phyloP scores from a whole-genome alignment of 92 coral and sea anemone genomes.

The Phenganax subtilis region DNA sequence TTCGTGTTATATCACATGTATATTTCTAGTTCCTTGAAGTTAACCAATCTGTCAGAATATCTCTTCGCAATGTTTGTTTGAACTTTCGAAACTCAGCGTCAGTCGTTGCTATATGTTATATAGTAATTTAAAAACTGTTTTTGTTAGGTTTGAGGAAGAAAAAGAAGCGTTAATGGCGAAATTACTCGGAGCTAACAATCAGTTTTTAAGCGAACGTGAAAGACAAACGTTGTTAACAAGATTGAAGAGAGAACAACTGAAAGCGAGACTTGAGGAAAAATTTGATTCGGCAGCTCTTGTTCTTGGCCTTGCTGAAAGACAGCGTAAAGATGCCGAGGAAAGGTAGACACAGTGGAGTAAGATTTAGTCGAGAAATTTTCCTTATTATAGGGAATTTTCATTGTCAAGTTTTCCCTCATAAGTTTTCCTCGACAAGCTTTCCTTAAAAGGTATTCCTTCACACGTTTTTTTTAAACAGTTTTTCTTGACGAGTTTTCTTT shows the following conservation, averaged over 20 bases:
- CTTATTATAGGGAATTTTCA: too few species aligned
- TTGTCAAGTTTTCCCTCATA: too few species aligned
- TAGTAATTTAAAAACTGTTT: not conserved
- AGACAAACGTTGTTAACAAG: constrained; percentile 92
- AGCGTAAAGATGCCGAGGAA: constrained; percentile 79
- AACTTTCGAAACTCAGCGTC: too few species aligned
- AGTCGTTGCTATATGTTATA: not conserved
- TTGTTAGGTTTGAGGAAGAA: constrained; percentile 79
- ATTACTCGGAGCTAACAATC: constrained; percentile 75
- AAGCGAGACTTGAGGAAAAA: constrained; percentile 85
- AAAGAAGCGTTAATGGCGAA: constrained; percentile 89
- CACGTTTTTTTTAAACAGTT: too few species aligned
- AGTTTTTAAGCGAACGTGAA: constrained; percentile 77
- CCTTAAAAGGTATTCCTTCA: too few species aligned
- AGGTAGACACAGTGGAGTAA: constrained; percentile 46
- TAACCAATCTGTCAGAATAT: not conserved
- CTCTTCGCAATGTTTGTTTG: too few species aligned
- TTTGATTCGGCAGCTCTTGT: constrained; percentile 93
- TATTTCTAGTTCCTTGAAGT: not conserved
- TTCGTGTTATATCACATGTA: not conserved
- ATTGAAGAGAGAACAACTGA: constrained; percentile 73
- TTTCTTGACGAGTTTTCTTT: too few species aligned
- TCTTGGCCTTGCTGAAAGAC: constrained; percentile 92
- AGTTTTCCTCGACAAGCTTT: too few species aligned
- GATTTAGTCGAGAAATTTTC: too few species aligned